phyloP scores from a whole-genome alignment of 2,888 invertebrate genomes.

The Drosophila kanekoi region DNA sequence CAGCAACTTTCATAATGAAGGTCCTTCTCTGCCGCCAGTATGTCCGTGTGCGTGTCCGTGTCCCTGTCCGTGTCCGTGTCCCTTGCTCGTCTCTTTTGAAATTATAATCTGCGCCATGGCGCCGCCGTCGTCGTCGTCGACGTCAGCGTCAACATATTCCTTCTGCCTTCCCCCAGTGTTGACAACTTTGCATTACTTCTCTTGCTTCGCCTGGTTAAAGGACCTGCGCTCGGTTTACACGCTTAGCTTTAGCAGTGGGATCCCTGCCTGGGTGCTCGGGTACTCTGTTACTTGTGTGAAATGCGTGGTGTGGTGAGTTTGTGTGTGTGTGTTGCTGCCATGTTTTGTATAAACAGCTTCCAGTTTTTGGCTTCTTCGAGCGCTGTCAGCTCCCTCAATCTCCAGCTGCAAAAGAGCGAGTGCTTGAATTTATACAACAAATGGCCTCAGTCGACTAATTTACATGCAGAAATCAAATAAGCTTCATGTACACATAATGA shows the following conservation, averaged over 20 bases:
- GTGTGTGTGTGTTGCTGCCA: slow-evolving; percentile 18
- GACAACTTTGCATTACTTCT: slow-evolving; percentile 40
- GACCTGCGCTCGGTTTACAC: slow-evolving; percentile 68
- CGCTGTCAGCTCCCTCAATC: slow-evolving; percentile 9
- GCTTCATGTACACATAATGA: slow-evolving; percentile 70
- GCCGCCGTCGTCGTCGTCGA: slow-evolving; percentile 28
- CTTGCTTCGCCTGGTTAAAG: slow-evolving; percentile 65
- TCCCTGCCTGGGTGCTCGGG: slow-evolving; percentile 29
- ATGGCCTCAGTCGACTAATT: slow-evolving; percentile 73
- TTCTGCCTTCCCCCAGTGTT: slow-evolving; percentile 38
- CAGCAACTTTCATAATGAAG: slow-evolving; percentile 82
- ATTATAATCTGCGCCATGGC: slow-evolving; percentile 81
- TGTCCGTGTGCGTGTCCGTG: slow-evolving; percentile 25
- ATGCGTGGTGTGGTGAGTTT: slow-evolving; percentile 13
- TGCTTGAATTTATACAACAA: slow-evolving; percentile 69
- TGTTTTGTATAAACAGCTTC: slow-evolving; percentile 67
- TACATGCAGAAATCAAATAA: slow-evolving; percentile 77
- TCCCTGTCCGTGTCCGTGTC: slow-evolving; percentile 19
- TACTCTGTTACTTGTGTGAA: slow-evolving; percentile 28
- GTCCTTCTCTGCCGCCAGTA: slow-evolving; percentile 53
- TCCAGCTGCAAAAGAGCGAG: slow-evolving; percentile 1
- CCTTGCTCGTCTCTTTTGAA: slow-evolving; percentile 73
- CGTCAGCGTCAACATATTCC: slow-evolving; percentile 41
- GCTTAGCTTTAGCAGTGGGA: slow-evolving; percentile 58
- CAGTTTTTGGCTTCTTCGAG: slow-evolving; percentile 53